phyloP scores from a whole-genome alignment of 2,888 invertebrate genomes.

The Blera fallax region DNA sequence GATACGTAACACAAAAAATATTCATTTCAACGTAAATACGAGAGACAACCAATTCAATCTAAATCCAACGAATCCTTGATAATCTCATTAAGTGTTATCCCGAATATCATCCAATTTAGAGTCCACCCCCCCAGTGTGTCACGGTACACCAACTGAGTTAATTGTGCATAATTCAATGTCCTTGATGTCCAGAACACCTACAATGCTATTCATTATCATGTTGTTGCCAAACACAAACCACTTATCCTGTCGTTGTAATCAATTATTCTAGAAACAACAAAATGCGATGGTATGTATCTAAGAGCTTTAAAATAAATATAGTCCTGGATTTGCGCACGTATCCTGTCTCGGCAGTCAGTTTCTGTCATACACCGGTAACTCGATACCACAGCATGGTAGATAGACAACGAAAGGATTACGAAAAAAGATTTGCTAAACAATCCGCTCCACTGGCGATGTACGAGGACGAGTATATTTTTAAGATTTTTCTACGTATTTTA shows the following conservation, averaged over 20 bases:
- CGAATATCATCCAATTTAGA: slow-evolving; percentile 9
- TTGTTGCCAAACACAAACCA: neutral
- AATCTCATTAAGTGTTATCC: slow-evolving; percentile 1
- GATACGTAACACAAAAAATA: neutral
- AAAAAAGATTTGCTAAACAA: neutral
- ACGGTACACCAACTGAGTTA: slow-evolving; percentile 16
- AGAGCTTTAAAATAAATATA: neutral
- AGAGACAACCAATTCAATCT: neutral
- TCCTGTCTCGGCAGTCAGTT: neutral
- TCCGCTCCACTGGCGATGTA: neutral
- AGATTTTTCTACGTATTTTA: neutral
- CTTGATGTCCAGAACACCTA: slow-evolving; percentile 42
- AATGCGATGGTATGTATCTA: neutral
- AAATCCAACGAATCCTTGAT: neutral
- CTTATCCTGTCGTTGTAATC: neutral
- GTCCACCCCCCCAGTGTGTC: neutral
- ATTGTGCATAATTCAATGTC: slow-evolving; percentile 48
- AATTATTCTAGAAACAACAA: neutral
- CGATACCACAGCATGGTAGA: neutral
- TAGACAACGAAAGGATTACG: neutral
- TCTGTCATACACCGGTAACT: neutral
- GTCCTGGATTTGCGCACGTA: neutral
- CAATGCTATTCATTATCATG: slow-evolving; percentile 9
- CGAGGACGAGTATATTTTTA: too few species aligned
- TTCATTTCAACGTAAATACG: neutral